These are phyloP conservation scores for Isoperla grammatica DNA, from an alignment of 2,888 invertebrate genomes.

Conservation along the genomic window DNA sequence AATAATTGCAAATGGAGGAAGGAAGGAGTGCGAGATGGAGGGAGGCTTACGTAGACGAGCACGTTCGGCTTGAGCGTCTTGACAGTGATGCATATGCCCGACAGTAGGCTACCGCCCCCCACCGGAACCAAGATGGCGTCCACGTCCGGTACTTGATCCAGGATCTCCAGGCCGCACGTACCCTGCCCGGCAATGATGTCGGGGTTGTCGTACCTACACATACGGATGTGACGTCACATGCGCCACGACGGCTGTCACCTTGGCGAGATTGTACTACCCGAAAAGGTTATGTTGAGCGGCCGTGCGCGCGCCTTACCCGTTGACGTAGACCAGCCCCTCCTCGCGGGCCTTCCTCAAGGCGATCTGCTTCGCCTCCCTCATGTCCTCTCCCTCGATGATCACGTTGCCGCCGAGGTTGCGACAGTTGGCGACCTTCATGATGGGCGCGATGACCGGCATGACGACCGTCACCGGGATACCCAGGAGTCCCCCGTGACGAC, in stretches of 20 bases:
- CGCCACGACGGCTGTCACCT: too few species aligned
- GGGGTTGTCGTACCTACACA: constrained; percentile 22
- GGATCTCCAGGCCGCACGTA: constrained; percentile 24
- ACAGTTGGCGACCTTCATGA: constrained; percentile 51
- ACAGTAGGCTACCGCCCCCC: constrained; percentile 90
- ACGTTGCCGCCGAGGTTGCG: constrained; percentile 48
- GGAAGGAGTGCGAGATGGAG: too few species aligned
- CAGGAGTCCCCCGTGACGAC: constrained; percentile 50
- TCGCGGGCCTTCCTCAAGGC: constrained; percentile 45
- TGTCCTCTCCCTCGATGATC: constrained; percentile 43
- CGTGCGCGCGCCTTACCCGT: constrained; percentile 41
- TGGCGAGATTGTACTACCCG: too few species aligned
- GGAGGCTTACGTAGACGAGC: constrained; percentile 71
- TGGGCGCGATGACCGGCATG: constrained; percentile 52
- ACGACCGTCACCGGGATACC: constrained; percentile 48
- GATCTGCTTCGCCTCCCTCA: constrained; percentile 44
- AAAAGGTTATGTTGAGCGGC: neutral
- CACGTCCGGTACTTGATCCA: constrained; percentile 22
- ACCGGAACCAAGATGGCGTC: constrained; percentile 67
- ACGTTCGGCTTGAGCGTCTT: constrained; percentile 78
- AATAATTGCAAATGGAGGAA: too few species aligned
- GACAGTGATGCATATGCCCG: constrained; percentile 82
- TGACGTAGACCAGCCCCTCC: constrained; percentile 46
- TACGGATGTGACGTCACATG: neutral
- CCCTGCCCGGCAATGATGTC: constrained; percentile 26